Base-by-base conservation (phyloP, 1,140 invertebrate genomes). In the Brachionus angularis region DNA sequence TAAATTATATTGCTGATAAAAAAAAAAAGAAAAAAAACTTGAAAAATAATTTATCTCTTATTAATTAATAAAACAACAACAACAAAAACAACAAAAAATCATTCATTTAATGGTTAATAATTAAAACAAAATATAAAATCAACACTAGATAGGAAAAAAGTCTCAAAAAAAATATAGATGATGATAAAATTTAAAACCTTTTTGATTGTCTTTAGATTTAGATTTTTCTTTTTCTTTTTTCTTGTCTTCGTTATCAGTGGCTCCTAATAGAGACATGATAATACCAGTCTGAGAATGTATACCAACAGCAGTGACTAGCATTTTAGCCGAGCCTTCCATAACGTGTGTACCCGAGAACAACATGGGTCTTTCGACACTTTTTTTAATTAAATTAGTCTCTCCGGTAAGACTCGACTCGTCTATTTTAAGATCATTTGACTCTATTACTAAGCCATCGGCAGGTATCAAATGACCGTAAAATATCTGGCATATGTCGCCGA, bases 241-340 rank as follows among this genome's bases (percentile, higher is more conserved):
- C 25, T 55, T 29, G 3, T 55, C 18, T 8, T 55, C 52, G 3
- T 27, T 3, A 36, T 55, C 29, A 18, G 29, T 50, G 16, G 34
- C 95, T 49, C 96, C 96, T 72, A 99, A 85, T 2, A 99, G 85
- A 10, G 94, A 96, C 83, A 99, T 98, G 78, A 99, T 99, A 78
- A 98, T 98, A 81, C 96, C 96, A 58, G 96, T 95, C 80, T 99
- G 96, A 2, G 95, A 98, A 83, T 98, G 97, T 46, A 98, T 89
- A 77, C 96, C 96, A 34, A 99, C 96, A 42, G 96, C 96, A 39
- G 93, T 90, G 49, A 98, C 94, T 76, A 99, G 81, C 91, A 99
- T 98, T 85, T 96, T 97, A 31, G 94, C 96, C 76, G 93, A 98
- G 52, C 96, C 96, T 84, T 99, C 96, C 96, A 99, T 99, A 47